Evolutionary conservation across 2,797 vertebrate species (phyloP), one percentile per base, ranked within the genome.

Genomic region (Morelia viridis): DNA sequence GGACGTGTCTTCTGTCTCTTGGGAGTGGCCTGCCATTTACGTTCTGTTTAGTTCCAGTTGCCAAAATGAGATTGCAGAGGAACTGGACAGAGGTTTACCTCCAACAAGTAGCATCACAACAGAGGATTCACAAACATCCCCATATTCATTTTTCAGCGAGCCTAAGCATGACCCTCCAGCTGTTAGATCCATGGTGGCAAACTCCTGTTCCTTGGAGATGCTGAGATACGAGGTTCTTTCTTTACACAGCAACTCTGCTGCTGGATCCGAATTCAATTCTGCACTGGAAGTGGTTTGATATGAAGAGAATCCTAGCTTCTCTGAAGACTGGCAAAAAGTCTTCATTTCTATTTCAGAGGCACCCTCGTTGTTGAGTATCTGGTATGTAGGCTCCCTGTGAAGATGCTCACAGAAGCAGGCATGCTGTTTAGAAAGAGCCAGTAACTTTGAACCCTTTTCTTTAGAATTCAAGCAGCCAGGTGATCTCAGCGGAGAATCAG

Each of bases 71-170:
- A 99, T 97, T 19, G 96, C 95, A 0, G 95, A 85, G 19, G 94
- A 95, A 64, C 90, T 88, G 65, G 96, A 94, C 88, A 97, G 94
- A 5, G 98, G 98, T 94, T 97, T 97, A 0, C 98, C 98, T 35
- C 98, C 98, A 0, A 98, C 65, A n/a, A 99, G 96, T 94, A 99
- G 96, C 93, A 99, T 96, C 60, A 97, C 89, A 19, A 98, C 97
- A 7, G 98, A 97, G 2, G 97, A 92, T 5, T 97, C 96, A 28
- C 95, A 5, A 41, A 46, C 1, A 95, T 89, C 56, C 93, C 92
- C 3, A 89, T 61, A 13, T 95, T 56, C 61, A 0, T 6, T 0
- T 0, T 17, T 7, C 0, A 0, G 0, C 0, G 7, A 24, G 28
- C 12, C 0, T 0, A 76, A 5, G n/a, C 92, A 90, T 41, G 87